These are phyloP conservation scores for Diorhabda sublineata DNA, from an alignment of 1,140 invertebrate genomes.

Conservation along the genomic window DNA sequence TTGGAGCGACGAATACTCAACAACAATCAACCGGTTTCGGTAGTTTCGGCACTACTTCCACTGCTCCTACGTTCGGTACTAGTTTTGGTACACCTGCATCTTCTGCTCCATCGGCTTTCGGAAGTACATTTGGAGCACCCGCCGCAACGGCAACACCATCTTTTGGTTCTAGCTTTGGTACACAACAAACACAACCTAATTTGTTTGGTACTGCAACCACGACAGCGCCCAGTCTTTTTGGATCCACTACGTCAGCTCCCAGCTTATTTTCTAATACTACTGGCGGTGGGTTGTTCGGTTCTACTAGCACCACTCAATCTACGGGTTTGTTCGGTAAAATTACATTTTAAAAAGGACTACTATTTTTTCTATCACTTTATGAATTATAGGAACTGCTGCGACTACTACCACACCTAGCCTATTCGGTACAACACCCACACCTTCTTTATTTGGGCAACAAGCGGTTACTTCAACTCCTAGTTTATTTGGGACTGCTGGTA, in stretches of 20 bases:
- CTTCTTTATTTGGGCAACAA: conserved; percentile 22
- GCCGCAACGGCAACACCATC: conserved; percentile 34
- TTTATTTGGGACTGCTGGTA: conserved; percentile 45
- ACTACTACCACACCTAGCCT: conserved; percentile 32
- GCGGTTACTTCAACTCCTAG: conserved; percentile 24
- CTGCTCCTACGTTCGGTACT: conserved; percentile 19
- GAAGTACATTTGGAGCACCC: conserved; percentile 40
- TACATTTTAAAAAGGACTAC: not conserved
- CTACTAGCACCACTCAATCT: conserved; percentile 9
- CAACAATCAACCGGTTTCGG: conserved; percentile 31
- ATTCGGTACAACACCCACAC: conserved; percentile 32
- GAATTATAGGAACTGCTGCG: conserved; percentile 20
- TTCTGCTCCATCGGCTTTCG: conserved; percentile 46
- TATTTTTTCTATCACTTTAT: not conserved
- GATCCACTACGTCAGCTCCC: conserved; percentile 37
- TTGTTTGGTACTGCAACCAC: conserved; percentile 42
- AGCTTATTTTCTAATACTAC: conserved; percentile 44
- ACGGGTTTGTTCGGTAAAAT: conserved; percentile 28
- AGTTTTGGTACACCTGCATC: conserved; percentile 48
- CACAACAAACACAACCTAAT: conserved; percentile 22
- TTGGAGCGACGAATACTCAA: conserved; percentile 9
- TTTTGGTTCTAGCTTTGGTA: conserved; percentile 47
- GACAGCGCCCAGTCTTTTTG: conserved; percentile 42
- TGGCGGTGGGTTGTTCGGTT: conserved; percentile 7
- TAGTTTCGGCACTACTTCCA: conserved; percentile 35